These are phyloP conservation scores for Lasiommata megera DNA, from an alignment of 2,888 invertebrate species.

Conservation along the genomic window DNA sequence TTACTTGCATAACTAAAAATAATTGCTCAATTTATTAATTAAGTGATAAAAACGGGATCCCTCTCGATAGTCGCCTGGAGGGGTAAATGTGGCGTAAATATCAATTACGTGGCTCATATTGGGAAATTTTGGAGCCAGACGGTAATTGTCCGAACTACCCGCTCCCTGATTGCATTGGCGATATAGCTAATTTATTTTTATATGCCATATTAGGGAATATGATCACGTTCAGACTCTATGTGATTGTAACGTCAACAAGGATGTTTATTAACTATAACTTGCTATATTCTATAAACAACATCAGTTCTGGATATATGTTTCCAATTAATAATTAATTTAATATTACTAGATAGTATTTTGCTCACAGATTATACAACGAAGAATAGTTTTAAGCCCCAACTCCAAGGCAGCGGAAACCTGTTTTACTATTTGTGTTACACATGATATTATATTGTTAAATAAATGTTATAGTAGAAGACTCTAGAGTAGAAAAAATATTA, in stretches of 20 bases:
- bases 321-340: too few species aligned
- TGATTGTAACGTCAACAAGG: conserved; percentile 13
- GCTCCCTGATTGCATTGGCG: conserved; percentile 50
- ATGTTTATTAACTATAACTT: background rate
- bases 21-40: conserved; percentile 45
- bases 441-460: too few species aligned
- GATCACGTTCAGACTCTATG: conserved; percentile 4
- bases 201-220: conserved; percentile 40
- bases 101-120: conserved; percentile 67
- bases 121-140: conserved; percentile 58
- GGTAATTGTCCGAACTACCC: conserved; percentile 52
- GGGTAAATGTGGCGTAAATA: conserved; percentile 72
- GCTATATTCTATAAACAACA: background rate
- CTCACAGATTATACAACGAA: too few species aligned
- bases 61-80: conserved; percentile 44
- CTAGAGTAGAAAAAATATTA: too few species aligned
- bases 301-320: background rate
- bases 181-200: conserved; percentile 75
- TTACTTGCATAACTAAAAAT: conserved; percentile 25
- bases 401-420: too few species aligned
- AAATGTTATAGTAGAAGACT: too few species aligned
- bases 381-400: too few species aligned
- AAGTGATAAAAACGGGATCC: conserved; percentile 53
- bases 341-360: too few species aligned
- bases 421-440: too few species aligned